Evolutionary conservation across 2,113 vertebrate genomes (phyloP), one percentile per base, ranked within the genome.

Genomic region (Microtus pennsylvanicus): DNA sequence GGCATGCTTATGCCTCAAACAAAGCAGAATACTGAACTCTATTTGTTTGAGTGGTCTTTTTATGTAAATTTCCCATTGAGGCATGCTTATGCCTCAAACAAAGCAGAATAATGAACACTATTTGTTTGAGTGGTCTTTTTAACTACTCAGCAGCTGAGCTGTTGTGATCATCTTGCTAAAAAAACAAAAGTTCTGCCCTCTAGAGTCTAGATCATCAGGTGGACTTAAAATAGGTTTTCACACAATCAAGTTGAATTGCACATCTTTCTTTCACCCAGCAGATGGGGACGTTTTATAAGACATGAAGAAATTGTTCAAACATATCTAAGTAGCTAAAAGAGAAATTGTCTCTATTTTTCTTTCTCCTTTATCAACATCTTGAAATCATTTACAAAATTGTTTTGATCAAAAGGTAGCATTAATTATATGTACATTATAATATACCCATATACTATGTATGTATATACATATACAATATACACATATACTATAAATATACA

Each of bases 231-330:
- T 70, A 94, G 16, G 24, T 67, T 55, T 80, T 89, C 45, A 85
- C 24, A 83, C 30, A 94, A 42, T 21, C 67, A 93, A 90, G 78
- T 81, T 93, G 22, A 95, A 74, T 67, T 93, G 94, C 65, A 93
- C 61, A 82, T 96, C 90, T 94, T 95, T 80, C 21, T 63, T 97
- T 97, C 13, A 26, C 63, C 97, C 97, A 97, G 94, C 89, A 97
- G 97, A 95, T 93, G 97, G 97, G 87, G 95, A 94, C 58, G 58
- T 97, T 97, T 97, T 70, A 97, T 90, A 93, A 47, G 78, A 63
- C 80, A 97, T 96, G 26, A 42, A 88, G 80, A 96, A 95, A 89
- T 87, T 95, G 22, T 92, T 61, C 42, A 72, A 74, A 35, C 30
- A 17, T 30, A 89, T 63, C 58, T 94, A 96, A 76, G 26, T 90